phyloP scores from a whole-genome alignment of 2,888 invertebrate genomes.

The Gryllus longicercus region DNA sequence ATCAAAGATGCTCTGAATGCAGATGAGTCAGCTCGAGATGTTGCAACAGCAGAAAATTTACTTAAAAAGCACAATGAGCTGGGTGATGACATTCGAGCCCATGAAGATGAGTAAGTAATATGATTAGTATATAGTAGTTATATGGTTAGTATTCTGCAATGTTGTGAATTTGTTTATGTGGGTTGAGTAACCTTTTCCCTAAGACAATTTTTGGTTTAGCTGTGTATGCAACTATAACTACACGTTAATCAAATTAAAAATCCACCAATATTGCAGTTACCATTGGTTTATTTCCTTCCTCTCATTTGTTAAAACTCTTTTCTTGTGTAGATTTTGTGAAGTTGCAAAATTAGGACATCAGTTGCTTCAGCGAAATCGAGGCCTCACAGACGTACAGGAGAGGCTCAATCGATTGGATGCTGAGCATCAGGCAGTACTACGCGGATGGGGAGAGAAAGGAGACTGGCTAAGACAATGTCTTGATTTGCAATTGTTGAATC shows the following conservation, averaged over 20 bases:
- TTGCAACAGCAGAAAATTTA: conserved; percentile 86
- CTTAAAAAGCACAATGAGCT: conserved; percentile 88
- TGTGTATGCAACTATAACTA: too few relatives aligned
- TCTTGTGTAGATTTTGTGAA: conserved; percentile 63
- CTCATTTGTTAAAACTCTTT: neutral
- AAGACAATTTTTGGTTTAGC: too few relatives aligned
- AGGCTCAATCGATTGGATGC: conserved; percentile 67
- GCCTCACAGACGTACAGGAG: conserved; percentile 71
- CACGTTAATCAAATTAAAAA: too few relatives aligned
- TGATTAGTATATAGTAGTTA: too few relatives aligned
- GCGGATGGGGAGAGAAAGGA: conserved; percentile 83
- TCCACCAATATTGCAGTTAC: too few relatives aligned
- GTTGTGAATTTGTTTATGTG: too few relatives aligned
- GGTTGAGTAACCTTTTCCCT: too few relatives aligned
- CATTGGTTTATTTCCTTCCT: too few relatives aligned
- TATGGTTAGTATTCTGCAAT: too few relatives aligned
- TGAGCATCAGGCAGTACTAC: conserved; percentile 70
- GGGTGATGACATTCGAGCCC: conserved; percentile 83
- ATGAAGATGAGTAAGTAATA: conserved; percentile 74
- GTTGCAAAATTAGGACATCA: conserved; percentile 69
- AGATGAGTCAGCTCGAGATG: conserved; percentile 78
- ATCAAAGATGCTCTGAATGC: conserved; percentile 75
- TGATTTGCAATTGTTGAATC: conserved; percentile 86
- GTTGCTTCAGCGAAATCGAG: conserved; percentile 68
- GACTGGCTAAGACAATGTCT: conserved; percentile 81